Evolutionary conservation across 1,140 invertebrate species (phyloP).

Genomic region (Phortica variegata): DNA sequence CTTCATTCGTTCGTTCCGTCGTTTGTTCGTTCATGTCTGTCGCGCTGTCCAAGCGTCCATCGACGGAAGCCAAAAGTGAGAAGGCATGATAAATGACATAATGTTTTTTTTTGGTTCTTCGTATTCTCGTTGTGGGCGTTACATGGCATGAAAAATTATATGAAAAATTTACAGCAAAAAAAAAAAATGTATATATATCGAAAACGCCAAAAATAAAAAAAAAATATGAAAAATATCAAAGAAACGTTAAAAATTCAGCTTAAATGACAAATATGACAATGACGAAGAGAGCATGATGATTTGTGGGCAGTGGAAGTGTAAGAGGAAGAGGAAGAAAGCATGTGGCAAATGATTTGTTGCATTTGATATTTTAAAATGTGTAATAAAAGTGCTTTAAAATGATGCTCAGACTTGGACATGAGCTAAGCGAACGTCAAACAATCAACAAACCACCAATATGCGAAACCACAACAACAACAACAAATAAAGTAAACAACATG

Average conservation of each 20-base stretch:
- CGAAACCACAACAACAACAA: conserved; percentile 12
- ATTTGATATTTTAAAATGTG: too few relatives aligned
- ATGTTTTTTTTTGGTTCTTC: conserved; percentile 23
- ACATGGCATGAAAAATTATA: too few relatives aligned
- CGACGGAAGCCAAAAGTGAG: conserved; percentile 53
- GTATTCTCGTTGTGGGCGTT: neutral
- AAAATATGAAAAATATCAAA: too few relatives aligned
- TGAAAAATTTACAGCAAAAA: too few relatives aligned
- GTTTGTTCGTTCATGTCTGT: conserved; percentile 12
- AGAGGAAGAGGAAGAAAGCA: too few relatives aligned
- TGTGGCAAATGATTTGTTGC: conserved; percentile 53
- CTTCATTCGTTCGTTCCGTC: conserved; percentile 1
- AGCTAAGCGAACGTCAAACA: conserved; percentile 5
- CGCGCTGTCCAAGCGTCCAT: conserved; percentile 31
- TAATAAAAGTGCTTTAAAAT: neutral
- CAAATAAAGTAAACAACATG: too few relatives aligned
- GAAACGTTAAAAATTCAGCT: too few relatives aligned
- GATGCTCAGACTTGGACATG: neutral
- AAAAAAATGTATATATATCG: too few relatives aligned
- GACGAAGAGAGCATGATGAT: too few relatives aligned
- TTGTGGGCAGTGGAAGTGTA: too few relatives aligned
- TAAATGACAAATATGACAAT: too few relatives aligned
- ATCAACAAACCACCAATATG: neutral
- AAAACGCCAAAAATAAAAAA: too few relatives aligned
- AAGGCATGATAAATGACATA: conserved; percentile 54